Percentiles rank a stretch among this genome's conserved stretches.
phyloP scores from a whole-genome alignment of 2,113 vertebrate species.

The Clarias magur region DNA sequence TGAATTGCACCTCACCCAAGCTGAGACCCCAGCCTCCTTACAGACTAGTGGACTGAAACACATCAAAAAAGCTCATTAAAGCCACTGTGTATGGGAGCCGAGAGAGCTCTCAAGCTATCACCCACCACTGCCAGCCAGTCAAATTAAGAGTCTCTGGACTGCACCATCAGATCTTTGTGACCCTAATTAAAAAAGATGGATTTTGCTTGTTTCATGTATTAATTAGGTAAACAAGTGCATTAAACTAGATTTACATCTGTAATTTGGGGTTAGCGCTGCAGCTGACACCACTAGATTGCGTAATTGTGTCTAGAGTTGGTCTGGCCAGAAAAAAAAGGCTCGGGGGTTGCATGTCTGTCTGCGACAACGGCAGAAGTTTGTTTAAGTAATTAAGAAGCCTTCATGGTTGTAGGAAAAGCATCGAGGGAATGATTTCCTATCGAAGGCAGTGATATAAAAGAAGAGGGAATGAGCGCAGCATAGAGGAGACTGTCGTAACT shows the following conservation, averaged over 20 bases:
- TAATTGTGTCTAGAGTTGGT: conserved; percentile 39
- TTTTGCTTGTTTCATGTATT: conserved; percentile 53
- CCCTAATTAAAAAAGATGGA: conserved; percentile 64
- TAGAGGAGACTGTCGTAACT: conserved; percentile 7
- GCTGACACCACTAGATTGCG: conserved; percentile 34
- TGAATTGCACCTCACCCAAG: conserved; percentile 45
- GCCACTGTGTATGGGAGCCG: conserved; percentile 49
- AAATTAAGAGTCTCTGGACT: conserved; percentile 48
- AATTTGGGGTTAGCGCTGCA: conserved; percentile 46
- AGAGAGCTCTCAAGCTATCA: conserved; percentile 47
- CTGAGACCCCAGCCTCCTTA: conserved; percentile 44
- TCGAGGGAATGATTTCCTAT: conserved; percentile 40
- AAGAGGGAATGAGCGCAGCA: conserved; percentile 11
- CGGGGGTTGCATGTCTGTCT: conserved; percentile 3
- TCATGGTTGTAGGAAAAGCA: conserved; percentile 49
- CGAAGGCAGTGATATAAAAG: conserved; percentile 34
- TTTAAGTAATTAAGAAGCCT: conserved; percentile 48
- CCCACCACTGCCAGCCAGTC: conserved; percentile 41
- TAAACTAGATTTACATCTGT: conserved; percentile 59
- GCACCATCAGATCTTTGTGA: conserved; percentile 44
- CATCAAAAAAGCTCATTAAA: conserved; percentile 60
- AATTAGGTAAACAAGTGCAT: conserved; percentile 56
- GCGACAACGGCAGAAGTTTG: conserved; percentile 45
- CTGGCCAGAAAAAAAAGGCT: conserved; percentile 7
- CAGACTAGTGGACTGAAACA: conserved; percentile 51